Base-by-base conservation (phyloP, 2,888 invertebrate genomes). In the Loripinus fragilis region DNA sequence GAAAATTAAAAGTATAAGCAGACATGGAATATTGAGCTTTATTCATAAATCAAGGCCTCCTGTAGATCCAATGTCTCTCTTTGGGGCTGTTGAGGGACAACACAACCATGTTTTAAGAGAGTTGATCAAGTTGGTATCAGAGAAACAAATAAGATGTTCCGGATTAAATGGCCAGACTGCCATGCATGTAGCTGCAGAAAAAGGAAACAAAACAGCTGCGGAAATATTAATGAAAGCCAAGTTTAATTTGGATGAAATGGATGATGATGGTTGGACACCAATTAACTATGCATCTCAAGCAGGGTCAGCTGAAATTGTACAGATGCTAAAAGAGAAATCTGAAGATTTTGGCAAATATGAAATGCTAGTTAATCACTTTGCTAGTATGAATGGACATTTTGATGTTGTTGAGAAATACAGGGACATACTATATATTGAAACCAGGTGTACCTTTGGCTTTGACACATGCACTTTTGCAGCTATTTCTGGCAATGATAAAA, bases 121-220 rank as follows among this genome's bases (percentile, higher is more conserved):
- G 2, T 33, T 60, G 33, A 1, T 33, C 30, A 60, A 60, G 33
- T 17, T 33, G 2, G 60, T 60, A 20, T 28, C 30, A 60, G 33
- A 30, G 33, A 60, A 33, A 60, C 20, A 30, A 15, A 12, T 10
- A 7, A 60, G 60, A 5, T 60, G 33, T 33, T 20, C 3, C 33
- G 60, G 33, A 23, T 33, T 60, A 60, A 60, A 60, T 60, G 60
- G 60, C 5, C 7, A 33, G 23, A 60, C 60, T 60, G 60, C 28
- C 5, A 30, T 60, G 60, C 60, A 60, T 60, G 20, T 60, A 33
- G 60, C 60, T 33, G 60, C 60, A 33, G 60, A 60, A 23, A 60
- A 33, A 60, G 28, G 33, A 17, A 60, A 60, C 17, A 15, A 33
- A 20, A 20, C 12, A 33, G 60, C 60, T 33, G 33, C 60, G 33